Conservation (phyloP, 2,888 invertebrate species). For the Phania funesta region DNA sequence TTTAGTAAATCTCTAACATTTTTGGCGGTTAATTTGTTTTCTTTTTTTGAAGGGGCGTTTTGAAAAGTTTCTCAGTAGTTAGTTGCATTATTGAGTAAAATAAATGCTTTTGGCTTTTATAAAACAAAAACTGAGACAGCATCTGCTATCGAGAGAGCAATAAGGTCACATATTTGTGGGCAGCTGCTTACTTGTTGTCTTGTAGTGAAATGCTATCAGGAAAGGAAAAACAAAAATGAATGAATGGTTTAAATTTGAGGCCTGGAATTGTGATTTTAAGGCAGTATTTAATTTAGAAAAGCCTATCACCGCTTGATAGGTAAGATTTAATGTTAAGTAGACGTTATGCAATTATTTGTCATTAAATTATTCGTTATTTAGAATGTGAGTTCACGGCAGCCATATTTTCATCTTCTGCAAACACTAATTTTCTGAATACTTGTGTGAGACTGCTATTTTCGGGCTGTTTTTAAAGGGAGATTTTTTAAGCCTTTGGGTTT, state of each 20-base stretch:
- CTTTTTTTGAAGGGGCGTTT: slow-evolving; percentile 45
- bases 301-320: too few relatives aligned
- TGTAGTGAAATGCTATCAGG: neutral
- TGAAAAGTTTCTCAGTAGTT: slow-evolving; percentile 51
- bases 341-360: too few relatives aligned
- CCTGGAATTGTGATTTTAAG: too few relatives aligned
- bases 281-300: too few relatives aligned
- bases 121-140: slow-evolving; percentile 28
- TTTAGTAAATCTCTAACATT: slow-evolving; percentile 39
- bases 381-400: too few relatives aligned
- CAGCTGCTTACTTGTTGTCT: slow-evolving; percentile 59
- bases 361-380: too few relatives aligned
- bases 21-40: slow-evolving; percentile 45
- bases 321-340: too few relatives aligned
- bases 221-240: neutral
- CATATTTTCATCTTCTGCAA: too few relatives aligned
- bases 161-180: slow-evolving; percentile 55
- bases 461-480: too few relatives aligned
- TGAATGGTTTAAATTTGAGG: slow-evolving; percentile 7
- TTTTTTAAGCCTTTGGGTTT: too few relatives aligned
- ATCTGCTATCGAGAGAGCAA: slow-evolving; percentile 59
- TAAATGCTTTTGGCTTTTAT: neutral
- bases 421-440: too few relatives aligned
- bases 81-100: neutral
- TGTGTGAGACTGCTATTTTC: too few relatives aligned